Conservation (phyloP, 2,888 invertebrate species). For the Eilema sororculum region DNA sequence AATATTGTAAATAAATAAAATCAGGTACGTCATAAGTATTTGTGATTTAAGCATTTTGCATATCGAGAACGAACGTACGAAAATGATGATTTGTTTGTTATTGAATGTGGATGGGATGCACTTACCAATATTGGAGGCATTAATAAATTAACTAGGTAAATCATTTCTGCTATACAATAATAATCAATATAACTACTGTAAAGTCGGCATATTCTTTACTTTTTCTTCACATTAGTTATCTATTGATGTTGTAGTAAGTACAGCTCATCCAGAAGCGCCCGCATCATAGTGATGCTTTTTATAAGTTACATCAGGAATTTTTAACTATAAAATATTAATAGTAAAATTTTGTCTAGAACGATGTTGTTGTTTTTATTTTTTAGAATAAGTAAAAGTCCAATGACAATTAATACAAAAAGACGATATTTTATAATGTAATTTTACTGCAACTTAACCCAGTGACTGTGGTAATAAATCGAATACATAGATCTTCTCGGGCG, state of each 20-base stretch:
- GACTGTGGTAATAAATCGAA: too few relatives aligned
- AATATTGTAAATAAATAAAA: conserved; percentile 47
- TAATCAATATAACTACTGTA: conserved; percentile 34
- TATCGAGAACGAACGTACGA: conserved; percentile 58
- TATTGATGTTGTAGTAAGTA: conserved; percentile 56
- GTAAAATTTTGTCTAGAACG: conserved; percentile 59
- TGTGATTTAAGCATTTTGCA: conserved; percentile 71
- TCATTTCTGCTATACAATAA: conserved; percentile 36
- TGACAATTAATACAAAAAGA: too few relatives aligned
- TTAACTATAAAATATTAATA: conserved; percentile 50
- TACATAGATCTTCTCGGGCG: too few relatives aligned
- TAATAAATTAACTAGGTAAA: conserved; percentile 38
- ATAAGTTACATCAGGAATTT: conserved; percentile 60
- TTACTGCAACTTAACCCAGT: too few relatives aligned
- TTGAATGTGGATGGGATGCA: conserved; percentile 66
- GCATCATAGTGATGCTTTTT: conserved; percentile 71
- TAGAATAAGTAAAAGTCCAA: not conserved
- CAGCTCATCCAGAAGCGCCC: conserved; percentile 65
- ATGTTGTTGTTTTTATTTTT: conserved; percentile 43
- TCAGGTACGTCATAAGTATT: conserved; percentile 60
- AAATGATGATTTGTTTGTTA: conserved; percentile 54
- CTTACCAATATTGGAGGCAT: conserved; percentile 54
- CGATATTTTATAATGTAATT: too few relatives aligned
- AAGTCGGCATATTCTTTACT: conserved; percentile 28
- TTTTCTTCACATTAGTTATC: conserved; percentile 34